phyloP scores from a whole-genome alignment of 2,888 invertebrate genomes.

The Amiota communis region DNA sequence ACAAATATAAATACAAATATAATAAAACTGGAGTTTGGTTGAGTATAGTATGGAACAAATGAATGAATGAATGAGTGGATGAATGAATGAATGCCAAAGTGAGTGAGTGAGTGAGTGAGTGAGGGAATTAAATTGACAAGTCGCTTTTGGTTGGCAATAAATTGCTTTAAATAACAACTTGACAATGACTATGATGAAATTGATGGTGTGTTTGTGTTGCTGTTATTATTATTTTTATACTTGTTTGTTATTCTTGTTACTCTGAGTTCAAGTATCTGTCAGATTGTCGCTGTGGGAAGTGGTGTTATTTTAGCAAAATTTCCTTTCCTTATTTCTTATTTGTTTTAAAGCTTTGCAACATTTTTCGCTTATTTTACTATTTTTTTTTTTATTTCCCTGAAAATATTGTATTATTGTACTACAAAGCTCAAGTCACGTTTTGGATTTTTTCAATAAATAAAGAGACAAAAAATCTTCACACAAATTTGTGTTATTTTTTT shows the following conservation, averaged over 20 bases:
- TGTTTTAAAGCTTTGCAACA: constrained; percentile 1
- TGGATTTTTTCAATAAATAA: not conserved
- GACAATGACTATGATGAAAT: constrained; percentile 22
- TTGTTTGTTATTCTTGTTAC: not conserved
- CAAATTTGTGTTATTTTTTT: not conserved
- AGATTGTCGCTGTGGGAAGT: not conserved
- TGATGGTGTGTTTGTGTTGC: constrained; percentile 5
- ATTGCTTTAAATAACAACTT: constrained; percentile 30
- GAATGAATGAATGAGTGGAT: not conserved
- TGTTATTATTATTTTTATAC: not conserved
- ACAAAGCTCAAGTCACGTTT: constrained; percentile 21
- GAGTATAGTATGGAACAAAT: too few relatives aligned
- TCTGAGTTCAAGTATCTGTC: constrained; percentile 3
- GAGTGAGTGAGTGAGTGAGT: too few relatives aligned
- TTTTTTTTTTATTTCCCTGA: constrained; percentile 6
- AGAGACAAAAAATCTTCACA: not conserved
- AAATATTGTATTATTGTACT: too few relatives aligned
- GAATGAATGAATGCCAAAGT: not conserved
- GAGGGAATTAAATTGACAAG: too few relatives aligned
- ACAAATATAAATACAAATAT: not conserved
- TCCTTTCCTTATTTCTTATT: not conserved
- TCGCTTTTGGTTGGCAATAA: constrained; percentile 9
- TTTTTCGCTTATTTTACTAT: constrained; percentile 10
- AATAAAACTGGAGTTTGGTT: not conserved
- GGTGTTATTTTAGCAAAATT: not conserved